A percentile compares a stretch with the other conserved stretches of the same genome.
Conservation (phyloP, 1,140 invertebrate genomes). For the Drosophila miranda region DNA sequence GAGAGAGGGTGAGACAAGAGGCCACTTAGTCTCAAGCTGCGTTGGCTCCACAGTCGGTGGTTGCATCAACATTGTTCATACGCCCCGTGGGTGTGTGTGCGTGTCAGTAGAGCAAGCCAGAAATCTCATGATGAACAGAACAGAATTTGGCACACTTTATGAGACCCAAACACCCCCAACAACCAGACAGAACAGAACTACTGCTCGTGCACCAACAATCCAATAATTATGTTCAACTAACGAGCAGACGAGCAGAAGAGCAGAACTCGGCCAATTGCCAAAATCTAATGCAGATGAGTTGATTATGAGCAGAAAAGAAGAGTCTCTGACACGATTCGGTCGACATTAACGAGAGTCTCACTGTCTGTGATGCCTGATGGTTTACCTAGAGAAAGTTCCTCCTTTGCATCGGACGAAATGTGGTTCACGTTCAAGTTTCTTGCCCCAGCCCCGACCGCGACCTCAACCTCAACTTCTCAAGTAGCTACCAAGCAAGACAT, state of each 20-base stretch:
- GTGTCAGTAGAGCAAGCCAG: conserved; percentile 56
- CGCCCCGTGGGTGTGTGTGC: conserved; percentile 53
- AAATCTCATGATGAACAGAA: conserved; percentile 34
- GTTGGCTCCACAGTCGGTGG: conserved; percentile 64
- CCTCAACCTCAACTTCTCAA: conserved; percentile 1
- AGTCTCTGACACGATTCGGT: conserved; percentile 44
- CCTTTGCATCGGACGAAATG: conserved; percentile 4
- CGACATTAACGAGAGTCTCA: conserved; percentile 40
- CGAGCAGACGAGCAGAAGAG: conserved; percentile 49
- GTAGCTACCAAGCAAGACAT: conserved; percentile 26
- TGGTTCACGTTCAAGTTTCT: conserved; percentile 56
- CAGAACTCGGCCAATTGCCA: conserved; percentile 74
- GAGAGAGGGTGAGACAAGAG: conserved; percentile 27
- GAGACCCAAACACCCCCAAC: conserved; percentile 55
- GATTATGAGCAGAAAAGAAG: conserved; percentile 57
- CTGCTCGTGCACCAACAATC: conserved; percentile 10
- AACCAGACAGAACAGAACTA: conserved; percentile 6
- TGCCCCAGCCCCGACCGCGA: conserved; percentile 19
- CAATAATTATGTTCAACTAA: conserved; percentile 58
- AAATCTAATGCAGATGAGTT: conserved; percentile 71
- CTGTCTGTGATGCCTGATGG: conserved; percentile 2
- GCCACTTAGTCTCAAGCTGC: conserved; percentile 75
- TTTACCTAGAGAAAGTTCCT: conserved; percentile 40
- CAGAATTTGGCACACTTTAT: conserved; percentile 70
- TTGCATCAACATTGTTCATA: conserved; percentile 71